Percentiles rank a stretch among this genome's conserved stretches.
These are phyloP conservation scores for Mongoloraphidia duomilia DNA, from an alignment of 2,888 invertebrate genomes.

Conservation along the genomic window DNA sequence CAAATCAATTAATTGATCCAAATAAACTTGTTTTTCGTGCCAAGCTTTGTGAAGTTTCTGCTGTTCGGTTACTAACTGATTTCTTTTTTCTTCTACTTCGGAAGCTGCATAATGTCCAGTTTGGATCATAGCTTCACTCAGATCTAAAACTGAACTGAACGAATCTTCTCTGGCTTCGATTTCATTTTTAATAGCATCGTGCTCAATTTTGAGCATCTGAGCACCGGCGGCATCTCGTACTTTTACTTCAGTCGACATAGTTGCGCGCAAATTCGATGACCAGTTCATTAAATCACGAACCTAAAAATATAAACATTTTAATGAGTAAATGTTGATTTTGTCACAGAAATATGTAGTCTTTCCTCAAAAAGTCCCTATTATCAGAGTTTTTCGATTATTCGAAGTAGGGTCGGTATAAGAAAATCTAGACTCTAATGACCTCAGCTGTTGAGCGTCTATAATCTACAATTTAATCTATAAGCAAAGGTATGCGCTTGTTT, in stretches of 20 bases:
- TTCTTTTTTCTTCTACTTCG: slow-evolving; percentile 67
- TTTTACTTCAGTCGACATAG: slow-evolving; percentile 67
- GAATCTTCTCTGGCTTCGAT: slow-evolving; percentile 79
- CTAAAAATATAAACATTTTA: too few relatives aligned
- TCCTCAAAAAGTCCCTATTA: too few relatives aligned
- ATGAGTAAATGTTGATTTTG: too few relatives aligned
- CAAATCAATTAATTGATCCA: slow-evolving; percentile 83
- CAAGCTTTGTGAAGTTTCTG: slow-evolving; percentile 69
- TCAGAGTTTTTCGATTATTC: too few relatives aligned
- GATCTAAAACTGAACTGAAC: slow-evolving; percentile 56
- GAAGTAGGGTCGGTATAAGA: too few relatives aligned
- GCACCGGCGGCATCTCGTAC: slow-evolving; percentile 71
- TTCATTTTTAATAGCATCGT: slow-evolving; percentile 66
- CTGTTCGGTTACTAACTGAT: slow-evolving; percentile 62
- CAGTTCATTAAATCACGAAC: slow-evolving; percentile 80
- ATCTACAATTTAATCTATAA: too few relatives aligned
- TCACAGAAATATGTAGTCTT: too few relatives aligned
- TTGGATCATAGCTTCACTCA: slow-evolving; percentile 71
- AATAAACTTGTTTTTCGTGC: slow-evolving; percentile 75
- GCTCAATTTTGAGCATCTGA: slow-evolving; percentile 68
- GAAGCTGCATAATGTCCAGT: slow-evolving; percentile 67
- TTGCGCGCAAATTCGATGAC: slow-evolving; percentile 63
- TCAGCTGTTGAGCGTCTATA: too few relatives aligned
- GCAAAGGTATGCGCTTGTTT: too few relatives aligned
- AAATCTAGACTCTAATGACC: too few relatives aligned